Conservation (phyloP, 2,113 vertebrate species). For the Brachirus orientalis region DNA sequence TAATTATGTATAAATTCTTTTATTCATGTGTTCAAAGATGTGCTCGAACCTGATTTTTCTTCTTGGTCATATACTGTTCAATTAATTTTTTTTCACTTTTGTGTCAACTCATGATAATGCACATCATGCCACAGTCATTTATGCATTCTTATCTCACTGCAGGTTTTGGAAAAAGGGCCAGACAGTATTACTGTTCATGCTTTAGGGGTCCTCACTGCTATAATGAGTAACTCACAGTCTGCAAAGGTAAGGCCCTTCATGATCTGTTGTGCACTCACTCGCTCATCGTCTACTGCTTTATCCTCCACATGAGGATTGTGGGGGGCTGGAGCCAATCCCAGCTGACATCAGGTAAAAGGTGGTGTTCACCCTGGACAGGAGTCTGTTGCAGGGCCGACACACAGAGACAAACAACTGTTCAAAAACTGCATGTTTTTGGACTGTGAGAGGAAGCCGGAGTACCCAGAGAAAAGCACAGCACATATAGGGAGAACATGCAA, state of each 20-base stretch:
- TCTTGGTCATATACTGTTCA: neutral
- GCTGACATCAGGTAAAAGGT: too few relatives aligned
- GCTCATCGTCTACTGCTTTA: neutral
- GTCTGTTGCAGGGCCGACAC: too few relatives aligned
- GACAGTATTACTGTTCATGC: constrained; percentile 94
- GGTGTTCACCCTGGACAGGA: too few relatives aligned
- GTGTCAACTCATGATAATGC: constrained; percentile 8
- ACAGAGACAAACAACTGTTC: too few relatives aligned
- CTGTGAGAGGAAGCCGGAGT: too few relatives aligned
- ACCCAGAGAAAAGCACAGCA: too few relatives aligned
- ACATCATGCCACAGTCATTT: constrained; percentile 6
- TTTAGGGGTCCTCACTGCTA: constrained; percentile 90
- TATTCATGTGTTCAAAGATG: neutral
- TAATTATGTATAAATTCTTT: neutral
- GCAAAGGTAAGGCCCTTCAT: constrained; percentile 88
- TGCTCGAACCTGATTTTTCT: constrained; percentile 5
- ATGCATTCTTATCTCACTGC: constrained; percentile 29
- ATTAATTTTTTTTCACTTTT: neutral
- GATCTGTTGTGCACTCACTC: neutral
- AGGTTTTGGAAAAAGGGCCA: constrained; percentile 84
- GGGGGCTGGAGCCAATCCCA: too few relatives aligned
- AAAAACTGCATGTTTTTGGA: constrained; percentile 2
- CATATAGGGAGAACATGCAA: too few relatives aligned
- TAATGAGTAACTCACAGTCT: constrained; percentile 93
- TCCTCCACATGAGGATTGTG: too few relatives aligned